Evolutionary conservation across 64 coral and sea anemone species (phyloP).

Genomic region (Montipora sp.): DNA sequence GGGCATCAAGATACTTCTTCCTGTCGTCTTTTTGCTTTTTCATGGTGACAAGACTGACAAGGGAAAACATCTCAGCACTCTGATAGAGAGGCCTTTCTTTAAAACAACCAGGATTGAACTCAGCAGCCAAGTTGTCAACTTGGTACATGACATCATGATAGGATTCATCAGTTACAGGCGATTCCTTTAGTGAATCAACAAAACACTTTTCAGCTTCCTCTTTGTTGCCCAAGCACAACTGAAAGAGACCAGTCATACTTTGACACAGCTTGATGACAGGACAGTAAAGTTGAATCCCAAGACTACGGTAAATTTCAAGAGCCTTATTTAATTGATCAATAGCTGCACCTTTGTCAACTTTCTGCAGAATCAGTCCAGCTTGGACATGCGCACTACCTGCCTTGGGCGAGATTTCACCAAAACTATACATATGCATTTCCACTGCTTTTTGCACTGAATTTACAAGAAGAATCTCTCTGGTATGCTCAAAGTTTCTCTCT

Average conservation of each 20-base stretch:
- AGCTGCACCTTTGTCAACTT: neutral
- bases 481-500: neutral
- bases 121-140: neutral
- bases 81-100: neutral
- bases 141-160: neutral
- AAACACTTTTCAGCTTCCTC: slow-evolving; percentile 15
- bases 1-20: neutral
- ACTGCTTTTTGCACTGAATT: neutral
- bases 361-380: slow-evolving; percentile 7
- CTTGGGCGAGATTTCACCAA: slow-evolving; percentile 1
- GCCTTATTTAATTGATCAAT: neutral
- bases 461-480: neutral
- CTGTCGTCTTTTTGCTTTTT: neutral
- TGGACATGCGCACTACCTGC: neutral
- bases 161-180: neutral
- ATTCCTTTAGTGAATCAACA: neutral
- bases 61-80: neutral
- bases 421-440: neutral
- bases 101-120: neutral
- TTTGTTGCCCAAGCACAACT: neutral
- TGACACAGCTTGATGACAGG: slow-evolving; percentile 1
- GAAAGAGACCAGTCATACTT: neutral
- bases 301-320: neutral
- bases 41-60: neutral
- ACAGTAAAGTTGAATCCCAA: neutral